Evolutionary conservation across 2,888 invertebrate genomes (phyloP).

Genomic region (Globia sparganii): DNA sequence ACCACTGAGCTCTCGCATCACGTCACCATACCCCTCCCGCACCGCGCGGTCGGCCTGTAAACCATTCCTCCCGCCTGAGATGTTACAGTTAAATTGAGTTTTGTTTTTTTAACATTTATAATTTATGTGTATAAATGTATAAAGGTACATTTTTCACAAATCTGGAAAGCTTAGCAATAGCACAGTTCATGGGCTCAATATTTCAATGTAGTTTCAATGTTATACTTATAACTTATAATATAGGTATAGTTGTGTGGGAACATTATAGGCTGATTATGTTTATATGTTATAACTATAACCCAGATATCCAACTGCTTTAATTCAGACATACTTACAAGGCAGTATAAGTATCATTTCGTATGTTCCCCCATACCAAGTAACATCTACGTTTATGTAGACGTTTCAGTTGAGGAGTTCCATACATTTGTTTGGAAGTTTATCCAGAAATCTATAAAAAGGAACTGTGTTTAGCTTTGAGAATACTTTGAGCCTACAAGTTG

Average conservation of each 20-base stretch:
- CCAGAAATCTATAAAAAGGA: constrained; percentile 27
- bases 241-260: not conserved
- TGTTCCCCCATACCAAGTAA: no score
- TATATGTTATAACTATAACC: not conserved
- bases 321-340: not conserved
- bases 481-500: constrained; percentile 29
- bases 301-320: not conserved
- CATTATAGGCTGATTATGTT: not conserved
- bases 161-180: not conserved
- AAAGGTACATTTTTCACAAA: not conserved
- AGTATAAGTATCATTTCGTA: not conserved
- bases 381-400: not conserved
- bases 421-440: constrained; percentile 20
- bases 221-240: no score
- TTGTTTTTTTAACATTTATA: no score
- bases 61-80: not conserved
- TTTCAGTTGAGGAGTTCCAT: constrained; percentile 8
- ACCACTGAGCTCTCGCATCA: no score
- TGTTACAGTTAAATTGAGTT: not conserved
- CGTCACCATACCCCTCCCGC: no score
- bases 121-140: no score
- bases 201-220: not conserved
- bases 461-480: constrained; percentile 18
- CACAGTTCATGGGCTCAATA: not conserved
- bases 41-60: no score